A percentile compares a stretch with the other conserved stretches of the same genome.
phyloP scores from a whole-genome alignment of 2,113 vertebrate species.

The Morone chrysops region DNA sequence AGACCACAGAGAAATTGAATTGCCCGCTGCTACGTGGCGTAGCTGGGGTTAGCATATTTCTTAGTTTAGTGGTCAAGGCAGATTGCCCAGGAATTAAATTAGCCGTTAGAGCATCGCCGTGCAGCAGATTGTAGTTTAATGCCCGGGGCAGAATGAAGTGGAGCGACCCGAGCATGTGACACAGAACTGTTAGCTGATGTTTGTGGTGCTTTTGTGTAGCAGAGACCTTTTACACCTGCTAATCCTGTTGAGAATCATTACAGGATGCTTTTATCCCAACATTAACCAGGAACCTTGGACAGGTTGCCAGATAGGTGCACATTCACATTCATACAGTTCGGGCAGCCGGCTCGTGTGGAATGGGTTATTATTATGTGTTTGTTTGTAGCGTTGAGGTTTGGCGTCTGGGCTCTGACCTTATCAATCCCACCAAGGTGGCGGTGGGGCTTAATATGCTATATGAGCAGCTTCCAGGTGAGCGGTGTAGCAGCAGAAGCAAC shows the following conservation, averaged over 20 bases:
- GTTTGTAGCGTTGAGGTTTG: neutral
- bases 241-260: neutral
- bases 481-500: no score
- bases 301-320: neutral
- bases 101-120: conserved; percentile 14
- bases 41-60: conserved; percentile 48
- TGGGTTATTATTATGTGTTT: neutral
- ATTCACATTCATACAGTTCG: neutral
- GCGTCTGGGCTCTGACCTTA: neutral
- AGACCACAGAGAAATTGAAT: conserved; percentile 52
- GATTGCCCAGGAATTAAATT: conserved; percentile 51
- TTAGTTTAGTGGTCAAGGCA: conserved; percentile 30
- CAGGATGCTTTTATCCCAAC: neutral
- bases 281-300: no score
- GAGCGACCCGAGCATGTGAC: neutral
- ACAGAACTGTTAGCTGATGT: neutral
- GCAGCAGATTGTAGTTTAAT: conserved; percentile 16
- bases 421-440: neutral
- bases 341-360: neutral
- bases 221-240: neutral
- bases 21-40: conserved; percentile 18
- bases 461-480: no score
- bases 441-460: no score
- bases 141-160: neutral
- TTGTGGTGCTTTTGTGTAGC: neutral